Evolutionary conservation across 2,888 invertebrate species (phyloP), one percentile per base, ranked within the genome.

Genomic region (Chrysolina oricalcia): DNA sequence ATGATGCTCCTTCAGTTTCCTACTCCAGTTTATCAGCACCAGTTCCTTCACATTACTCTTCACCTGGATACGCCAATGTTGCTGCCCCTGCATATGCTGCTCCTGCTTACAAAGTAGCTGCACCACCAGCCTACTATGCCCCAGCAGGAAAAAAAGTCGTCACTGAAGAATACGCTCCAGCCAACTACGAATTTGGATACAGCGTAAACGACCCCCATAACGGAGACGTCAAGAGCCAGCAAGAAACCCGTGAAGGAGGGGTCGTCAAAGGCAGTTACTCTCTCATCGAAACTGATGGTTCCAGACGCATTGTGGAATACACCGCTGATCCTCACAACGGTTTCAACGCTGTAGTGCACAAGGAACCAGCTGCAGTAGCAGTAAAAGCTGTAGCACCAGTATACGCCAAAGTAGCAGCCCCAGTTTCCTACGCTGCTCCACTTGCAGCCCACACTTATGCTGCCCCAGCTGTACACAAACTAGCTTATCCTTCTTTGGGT

Each of bases 301-400:
- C 88, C 81, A 87, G 87, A 68, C 88, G 91, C 73, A 86, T 89
- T 56, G 91, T 91, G 19, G 89, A 90, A 40, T 91, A 91, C 83
- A 88, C 88, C 72, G 89, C 90, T 17, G 91, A 90, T 82, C 87
- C 87, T 23, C 89, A 90, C 81, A 89, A 85, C 77, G 91, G 91
- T 71, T 91, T 91, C 86, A 90, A 90, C 82, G 91, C 91, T 6
- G 82, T 90, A 65, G 91, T 91, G 1, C 88, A 88, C 73, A 89
- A 89, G 50, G 89, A 90, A 80, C 89, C 89, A 15, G 53, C 41
- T 17, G 70, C 70, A 1, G 76, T 48, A 5, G 66, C 64, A 17
- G 66, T 59, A 27, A 63, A 65, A 21, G 56, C 59, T 27, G 74
- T 73, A 19, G 73, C 70, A 40, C 72, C 77, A 21, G 73, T 75